phyloP scores from a whole-genome alignment of 2,797 vertebrate genomes.

The Pterois miles region DNA sequence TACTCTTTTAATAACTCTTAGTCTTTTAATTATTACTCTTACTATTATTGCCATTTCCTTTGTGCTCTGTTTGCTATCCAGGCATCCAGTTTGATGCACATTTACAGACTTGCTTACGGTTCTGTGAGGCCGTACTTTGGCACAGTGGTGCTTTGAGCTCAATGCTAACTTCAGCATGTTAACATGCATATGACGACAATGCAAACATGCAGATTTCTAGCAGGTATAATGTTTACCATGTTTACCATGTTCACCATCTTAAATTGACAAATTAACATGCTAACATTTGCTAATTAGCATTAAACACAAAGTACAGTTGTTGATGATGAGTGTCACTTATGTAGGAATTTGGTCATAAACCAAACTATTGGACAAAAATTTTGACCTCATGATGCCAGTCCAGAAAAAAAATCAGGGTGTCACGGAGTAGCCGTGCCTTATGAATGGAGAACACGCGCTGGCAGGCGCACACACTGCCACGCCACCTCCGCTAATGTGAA shows the following conservation, averaged over 20 bases:
- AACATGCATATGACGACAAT: background rate
- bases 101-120: too few species aligned
- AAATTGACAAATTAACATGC: background rate
- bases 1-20: too few species aligned
- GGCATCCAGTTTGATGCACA: background rate
- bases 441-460: too few species aligned
- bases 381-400: background rate
- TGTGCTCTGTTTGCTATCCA: background rate
- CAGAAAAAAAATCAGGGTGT: background rate
- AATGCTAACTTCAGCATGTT: background rate
- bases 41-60: background rate
- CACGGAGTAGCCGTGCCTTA: too few species aligned
- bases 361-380: background rate
- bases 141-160: background rate
- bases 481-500: too few species aligned
- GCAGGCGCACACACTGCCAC: too few species aligned
- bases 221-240: background rate
- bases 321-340: background rate
- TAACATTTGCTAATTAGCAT: background rate
- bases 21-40: too few species aligned
- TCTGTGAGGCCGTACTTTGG: background rate
- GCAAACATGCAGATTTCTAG: background rate
- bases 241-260: background rate
- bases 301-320: background rate
- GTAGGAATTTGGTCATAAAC: background rate